Conservation (phyloP, 2,113 vertebrate species). For the Acrocephalus kingi region DNA sequence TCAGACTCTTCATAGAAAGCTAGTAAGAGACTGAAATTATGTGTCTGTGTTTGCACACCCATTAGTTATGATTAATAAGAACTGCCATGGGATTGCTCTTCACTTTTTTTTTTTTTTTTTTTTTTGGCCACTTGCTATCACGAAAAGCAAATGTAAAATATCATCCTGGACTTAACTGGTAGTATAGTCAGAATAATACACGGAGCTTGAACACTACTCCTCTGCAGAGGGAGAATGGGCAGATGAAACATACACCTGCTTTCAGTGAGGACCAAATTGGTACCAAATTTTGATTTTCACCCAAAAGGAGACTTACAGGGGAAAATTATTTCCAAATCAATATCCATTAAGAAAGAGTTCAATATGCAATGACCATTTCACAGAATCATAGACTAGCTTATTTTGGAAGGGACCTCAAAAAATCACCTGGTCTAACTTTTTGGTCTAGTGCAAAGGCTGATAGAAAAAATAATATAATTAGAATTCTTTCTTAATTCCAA, state of each 20-base stretch:
- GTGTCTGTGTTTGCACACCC: accelerated
- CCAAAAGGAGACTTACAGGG: not conserved
- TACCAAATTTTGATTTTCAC: not conserved
- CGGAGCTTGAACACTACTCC: not conserved
- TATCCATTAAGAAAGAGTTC: not conserved
- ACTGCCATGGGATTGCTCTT: not conserved
- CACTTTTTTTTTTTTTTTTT: not conserved
- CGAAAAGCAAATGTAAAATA: not conserved
- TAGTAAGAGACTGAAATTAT: not conserved
- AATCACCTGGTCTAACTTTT: not conserved
- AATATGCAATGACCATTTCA: not conserved
- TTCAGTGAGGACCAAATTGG: not conserved
- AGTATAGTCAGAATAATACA: not conserved
- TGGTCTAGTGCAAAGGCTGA: not conserved
- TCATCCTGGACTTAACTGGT: not conserved
- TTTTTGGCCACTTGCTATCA: not conserved
- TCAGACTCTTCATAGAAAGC: not conserved
- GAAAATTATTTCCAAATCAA: not conserved
- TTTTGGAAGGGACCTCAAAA: not conserved
- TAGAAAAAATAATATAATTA: not conserved
- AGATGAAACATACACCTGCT: not conserved
- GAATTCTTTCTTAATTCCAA: not conserved
- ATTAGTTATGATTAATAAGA: not conserved
- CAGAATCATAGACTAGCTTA: not conserved
- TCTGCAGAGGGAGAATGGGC: not conserved